Base-by-base conservation (phyloP, 2,888 invertebrate species). In the Glyphotaelius pellucidus region DNA sequence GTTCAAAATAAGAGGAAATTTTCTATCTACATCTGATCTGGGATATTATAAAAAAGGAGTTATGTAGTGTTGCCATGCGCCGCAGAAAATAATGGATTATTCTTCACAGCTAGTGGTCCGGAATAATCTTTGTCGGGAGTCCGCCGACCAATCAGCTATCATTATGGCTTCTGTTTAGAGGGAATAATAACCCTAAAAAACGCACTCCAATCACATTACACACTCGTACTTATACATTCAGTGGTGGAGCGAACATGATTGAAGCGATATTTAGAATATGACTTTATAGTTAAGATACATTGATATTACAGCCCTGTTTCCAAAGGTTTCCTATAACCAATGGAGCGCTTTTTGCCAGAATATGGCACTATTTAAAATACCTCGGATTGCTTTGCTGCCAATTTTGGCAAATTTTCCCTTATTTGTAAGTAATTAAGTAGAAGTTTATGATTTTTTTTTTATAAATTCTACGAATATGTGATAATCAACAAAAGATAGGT, bases 111-210 rank as follows among this genome's bases (percentile, higher is more conserved):
- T 35, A 89, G 88, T 79, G 88, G 88, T 89, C 88, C 88, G 30
- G 35, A 80, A 79, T 89, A 80, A 89, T 89, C 92, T 92, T 92
- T 90, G 90, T 89, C 67, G 88, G 88, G 80, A 89, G 88, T 35
- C 79, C 91, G 92, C 92, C 92, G 92, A 90, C 92, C 91, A 91
- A 91, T 91, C 91, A 91, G 89, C 90, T 91, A 91, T 88, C 90
- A 92, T 92, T 92, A 92, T 91, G 92, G 92, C 91, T 91, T 92
- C 92, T 90, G 91, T 91, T 90, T 90, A 86, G 31, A 80, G 80
- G 86, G 79, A 80, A 89, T 79, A 89, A 89, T 79, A 89, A 89
- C 79, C 35, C 67, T 52, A 88, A 88, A 88, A 88, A 88, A 88
- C 42, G 35, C 12, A 89, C 88, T 67, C n/a, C 67, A 38, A 89